Base-by-base conservation (phyloP, 1,140 invertebrate species). In the Zeugodacus cucurbitae region DNA sequence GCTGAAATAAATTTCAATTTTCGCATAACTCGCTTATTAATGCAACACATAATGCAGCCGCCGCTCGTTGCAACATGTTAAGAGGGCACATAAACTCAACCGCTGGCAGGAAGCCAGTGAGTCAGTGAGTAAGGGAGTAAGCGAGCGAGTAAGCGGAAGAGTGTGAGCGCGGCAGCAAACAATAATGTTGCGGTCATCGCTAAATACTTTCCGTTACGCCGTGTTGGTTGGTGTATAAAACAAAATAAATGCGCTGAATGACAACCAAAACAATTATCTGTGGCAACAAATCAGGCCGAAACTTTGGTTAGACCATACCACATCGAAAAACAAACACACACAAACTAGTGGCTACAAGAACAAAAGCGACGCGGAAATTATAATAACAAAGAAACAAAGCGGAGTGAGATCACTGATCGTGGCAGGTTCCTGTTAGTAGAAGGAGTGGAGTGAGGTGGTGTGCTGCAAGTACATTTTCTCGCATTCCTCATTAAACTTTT, bases 251-350 rank as follows among this genome's bases (percentile, higher is more conserved):
- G 34, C 34, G 3, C 17, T 37, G 10, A 37, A 74, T 74, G 34
- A 34, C 67, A 74, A 22, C 34, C 34, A 74, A 74, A 74, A 74
- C 34, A 74, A 74, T 74, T 74, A 74, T 37, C 67, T 41, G 67
- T 74, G 67, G 67, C 32, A 37, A 37, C 67, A 74, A 74, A 74
- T 74, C 34, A 74, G 32, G 67, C 67, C 34, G 34, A 74, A 74
- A 74, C 32, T 74, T 20, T 74, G 34, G 34, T 20, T 34, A 41
- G 41, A 20, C 62, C 10, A 14, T 14, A 29, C 59, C 59, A n/a
- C 59, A n/a, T 0, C 14, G 4, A 34, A 26, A 67, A 67, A 32
- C 62, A 67, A 29, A 67, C 62, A 67, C 62, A 67, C 62, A 67
- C 62, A 67, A 67, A 32, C n/a, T 62, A 8, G 58, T 26, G 26